Base-by-base conservation (phyloP, 2,113 vertebrate species). In the Rhinopomastus cyanomelas region DNA sequence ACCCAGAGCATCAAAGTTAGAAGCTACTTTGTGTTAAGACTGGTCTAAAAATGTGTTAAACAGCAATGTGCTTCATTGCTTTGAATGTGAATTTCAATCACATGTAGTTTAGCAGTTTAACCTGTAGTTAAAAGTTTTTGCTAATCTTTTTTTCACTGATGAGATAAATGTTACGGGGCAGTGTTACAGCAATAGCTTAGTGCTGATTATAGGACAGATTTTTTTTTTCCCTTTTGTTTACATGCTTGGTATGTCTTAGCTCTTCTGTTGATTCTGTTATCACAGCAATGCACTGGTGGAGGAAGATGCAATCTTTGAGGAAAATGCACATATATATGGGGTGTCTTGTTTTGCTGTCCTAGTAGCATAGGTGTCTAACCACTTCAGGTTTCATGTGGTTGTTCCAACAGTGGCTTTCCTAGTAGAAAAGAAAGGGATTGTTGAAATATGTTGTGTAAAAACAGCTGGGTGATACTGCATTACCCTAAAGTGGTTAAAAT, bases 271-370 rank as follows among this genome's bases (percentile, higher is more conserved):
- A 49, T 85, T 66, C 22, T 75, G 39, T 90, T 80, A 67, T 79
- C 27, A 12, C 30, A 91, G 79, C 79, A 76, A n/a, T 73, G 62
- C 34, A 49, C 36, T 76, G 18, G 46, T 73, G 52, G 74, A 87
- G 34, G 46, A 80, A 51, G 66, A 71, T 66, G 11, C 16, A 6
- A 16, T 56, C 17, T 48, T 77, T 34, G 57, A 60, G 53, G 76
- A 88, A 25, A 44, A 59, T 29, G 23, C 11, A 12, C 3, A 1
- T 13, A 11, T 8, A 1, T 1, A 2, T 67, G 5, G 61, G n/a
- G 11, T 74, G 3, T n/a, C 10, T 23, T 65, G 14, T 42, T 44
- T 56, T 72, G 27, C 42, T 67, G 7, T 32, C n/a, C 20, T 17
- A 4, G 16, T 44, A 73, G 61, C 16, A n/a, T n/a, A 29, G 64